Conservation (phyloP, 2,888 invertebrate species). For the Tortricodes alternella region DNA sequence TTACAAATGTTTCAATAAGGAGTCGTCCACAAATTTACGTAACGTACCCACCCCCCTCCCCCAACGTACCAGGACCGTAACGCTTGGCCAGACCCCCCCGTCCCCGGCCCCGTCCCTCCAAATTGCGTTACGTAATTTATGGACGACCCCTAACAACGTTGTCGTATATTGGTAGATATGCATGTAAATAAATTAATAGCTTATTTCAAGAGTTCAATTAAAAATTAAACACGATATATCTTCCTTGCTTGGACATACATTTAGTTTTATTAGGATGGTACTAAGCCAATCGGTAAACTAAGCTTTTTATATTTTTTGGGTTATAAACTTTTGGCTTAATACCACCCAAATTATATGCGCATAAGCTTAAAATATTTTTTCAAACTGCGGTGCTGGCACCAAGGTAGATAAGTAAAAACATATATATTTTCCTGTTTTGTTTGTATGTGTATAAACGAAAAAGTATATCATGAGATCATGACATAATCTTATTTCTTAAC, state of each 20-base stretch:
- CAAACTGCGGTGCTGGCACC: conserved; percentile 52
- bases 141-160: too few species aligned
- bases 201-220: too few species aligned
- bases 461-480: conserved; percentile 27
- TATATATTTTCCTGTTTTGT: conserved; percentile 33
- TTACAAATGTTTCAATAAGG: too few species aligned
- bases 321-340: not conserved
- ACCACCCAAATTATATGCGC: not conserved
- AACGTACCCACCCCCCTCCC: too few species aligned
- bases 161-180: too few species aligned
- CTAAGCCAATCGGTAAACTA: not conserved
- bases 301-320: not conserved
- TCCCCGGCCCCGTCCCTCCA: too few species aligned
- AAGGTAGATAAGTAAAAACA: conserved; percentile 38
- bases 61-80: too few species aligned
- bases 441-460: conserved; percentile 10
- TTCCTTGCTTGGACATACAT: not conserved
- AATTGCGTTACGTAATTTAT: too few species aligned
- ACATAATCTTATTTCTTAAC: conserved; percentile 20
- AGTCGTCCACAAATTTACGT: too few species aligned
- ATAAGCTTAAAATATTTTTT: conserved; percentile 16
- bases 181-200: too few species aligned
- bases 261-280: not conserved
- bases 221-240: not conserved
- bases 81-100: too few species aligned